These are phyloP conservation scores for Baccha elongata DNA, from an alignment of 2,888 invertebrate genomes.

Conservation along the genomic window DNA sequence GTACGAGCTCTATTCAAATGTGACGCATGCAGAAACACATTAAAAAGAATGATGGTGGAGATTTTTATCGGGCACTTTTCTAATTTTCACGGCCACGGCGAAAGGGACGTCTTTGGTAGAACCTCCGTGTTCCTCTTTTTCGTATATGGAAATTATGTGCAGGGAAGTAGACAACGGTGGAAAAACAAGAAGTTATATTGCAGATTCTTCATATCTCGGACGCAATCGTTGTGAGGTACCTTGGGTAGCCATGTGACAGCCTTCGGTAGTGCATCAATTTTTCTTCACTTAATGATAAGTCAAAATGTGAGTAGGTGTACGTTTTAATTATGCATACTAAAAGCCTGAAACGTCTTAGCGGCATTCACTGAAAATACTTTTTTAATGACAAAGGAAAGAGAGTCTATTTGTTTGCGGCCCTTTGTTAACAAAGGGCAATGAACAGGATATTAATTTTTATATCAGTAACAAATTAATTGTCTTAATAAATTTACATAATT, in stretches of 20 bases:
- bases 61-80: constrained; percentile 73
- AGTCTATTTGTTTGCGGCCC: too few relatives aligned
- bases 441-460: too few relatives aligned
- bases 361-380: too few relatives aligned
- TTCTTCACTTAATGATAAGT: constrained; percentile 66
- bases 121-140: constrained; percentile 10
- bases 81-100: constrained; percentile 66
- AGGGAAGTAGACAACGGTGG: background rate
- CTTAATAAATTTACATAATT: too few relatives aligned
- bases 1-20: constrained; percentile 10
- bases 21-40: constrained; percentile 41
- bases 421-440: too few relatives aligned
- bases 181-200: constrained; percentile 37
- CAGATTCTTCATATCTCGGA: constrained; percentile 36
- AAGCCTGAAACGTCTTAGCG: constrained; percentile 16
- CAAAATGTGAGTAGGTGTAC: constrained; percentile 57
- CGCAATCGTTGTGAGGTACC: constrained; percentile 35
- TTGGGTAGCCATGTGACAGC: constrained; percentile 64
- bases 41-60: constrained; percentile 72
- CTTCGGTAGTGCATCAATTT: constrained; percentile 69
- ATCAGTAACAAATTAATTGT: too few relatives aligned
- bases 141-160: constrained; percentile 47
- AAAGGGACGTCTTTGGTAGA: constrained; percentile 4
- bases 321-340: constrained; percentile 68
- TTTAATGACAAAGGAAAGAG: too few relatives aligned